phyloP scores from a whole-genome alignment of 2,888 invertebrate genomes.

The Drosophila borborema region DNA sequence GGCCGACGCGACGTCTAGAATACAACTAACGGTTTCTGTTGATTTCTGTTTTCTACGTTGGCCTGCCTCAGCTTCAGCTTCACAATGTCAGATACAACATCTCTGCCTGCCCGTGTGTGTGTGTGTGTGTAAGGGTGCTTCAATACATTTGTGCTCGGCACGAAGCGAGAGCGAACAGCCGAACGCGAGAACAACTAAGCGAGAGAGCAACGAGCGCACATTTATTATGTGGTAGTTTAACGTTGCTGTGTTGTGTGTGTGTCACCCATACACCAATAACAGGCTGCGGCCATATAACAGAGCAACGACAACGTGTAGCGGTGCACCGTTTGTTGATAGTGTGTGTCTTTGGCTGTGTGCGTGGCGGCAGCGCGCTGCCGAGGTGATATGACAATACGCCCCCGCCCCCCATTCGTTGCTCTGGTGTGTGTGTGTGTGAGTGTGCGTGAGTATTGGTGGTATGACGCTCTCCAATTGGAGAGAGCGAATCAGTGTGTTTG shows the following conservation, averaged over 20 bases:
- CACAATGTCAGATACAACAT: slow-evolving; percentile 35
- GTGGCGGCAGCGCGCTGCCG: slow-evolving; percentile 54
- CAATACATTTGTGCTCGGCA: slow-evolving; percentile 20
- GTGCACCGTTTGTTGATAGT: slow-evolving; percentile 63
- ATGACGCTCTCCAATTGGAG: slow-evolving; percentile 69
- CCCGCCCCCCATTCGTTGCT: slow-evolving; percentile 17
- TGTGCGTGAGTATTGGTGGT: slow-evolving; percentile 29
- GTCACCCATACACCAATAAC: slow-evolving; percentile 75
- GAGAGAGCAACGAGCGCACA: slow-evolving; percentile 27
- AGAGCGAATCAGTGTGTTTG: slow-evolving; percentile 37
- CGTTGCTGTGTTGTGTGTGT: slow-evolving; percentile 17
- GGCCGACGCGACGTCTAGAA: slow-evolving; percentile 85
- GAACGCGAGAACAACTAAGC: slow-evolving; percentile 28
- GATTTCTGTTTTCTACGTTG: slow-evolving; percentile 58
- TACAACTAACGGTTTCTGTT: slow-evolving; percentile 82
- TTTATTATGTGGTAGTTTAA: slow-evolving; percentile 45
- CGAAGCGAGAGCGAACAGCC: slow-evolving; percentile 24
- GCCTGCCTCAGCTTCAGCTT: slow-evolving; percentile 42
- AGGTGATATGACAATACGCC: slow-evolving; percentile 52
- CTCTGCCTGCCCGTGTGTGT: slow-evolving; percentile 4
- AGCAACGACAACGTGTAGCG: slow-evolving; percentile 60
- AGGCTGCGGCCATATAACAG: slow-evolving; percentile 51
- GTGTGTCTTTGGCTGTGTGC: slow-evolving; percentile 46
- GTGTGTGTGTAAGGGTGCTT: slow-evolving; percentile 48
- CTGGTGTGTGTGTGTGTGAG: slow-evolving; percentile 12